Conservation (phyloP, 2,113 vertebrate genomes). For the Microtus oregoni region DNA sequence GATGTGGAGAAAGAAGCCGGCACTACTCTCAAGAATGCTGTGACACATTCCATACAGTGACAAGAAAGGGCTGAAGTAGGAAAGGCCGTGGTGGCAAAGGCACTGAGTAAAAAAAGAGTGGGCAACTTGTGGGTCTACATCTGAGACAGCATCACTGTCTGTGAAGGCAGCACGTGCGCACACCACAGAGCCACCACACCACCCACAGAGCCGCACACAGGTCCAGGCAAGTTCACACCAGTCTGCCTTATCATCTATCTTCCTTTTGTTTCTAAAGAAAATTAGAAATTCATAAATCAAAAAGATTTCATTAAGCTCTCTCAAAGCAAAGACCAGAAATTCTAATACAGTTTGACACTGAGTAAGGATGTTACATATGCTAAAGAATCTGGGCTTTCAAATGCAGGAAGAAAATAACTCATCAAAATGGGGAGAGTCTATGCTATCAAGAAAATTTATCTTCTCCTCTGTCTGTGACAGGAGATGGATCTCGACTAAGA, state of each 20-base stretch:
- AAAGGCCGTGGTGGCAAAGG: not conserved
- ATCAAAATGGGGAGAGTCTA: not conserved
- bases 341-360: not conserved
- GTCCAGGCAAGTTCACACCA: not conserved
- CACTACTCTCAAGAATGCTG: too few relatives aligned
- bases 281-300: not conserved
- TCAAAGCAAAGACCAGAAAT: not conserved
- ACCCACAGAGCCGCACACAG: not conserved
- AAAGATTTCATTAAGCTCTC: constrained; percentile 17
- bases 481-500: not conserved
- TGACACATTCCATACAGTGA: not conserved
- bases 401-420: not conserved
- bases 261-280: constrained; percentile 19
- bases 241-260: not conserved
- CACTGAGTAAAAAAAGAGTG: not conserved
- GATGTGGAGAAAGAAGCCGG: not conserved
- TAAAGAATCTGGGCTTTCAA: constrained; percentile 1
- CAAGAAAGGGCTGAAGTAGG: not conserved
- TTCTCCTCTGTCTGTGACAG: not conserved
- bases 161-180: not conserved
- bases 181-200: not conserved
- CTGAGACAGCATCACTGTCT: not conserved
- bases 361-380: not conserved
- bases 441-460: not conserved
- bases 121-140: not conserved